A percentile compares a stretch with the other conserved stretches of the same genome.
These are phyloP conservation scores for Dissostichus mawsoni DNA, from an alignment of 2,113 vertebrate genomes.

Conservation along the genomic window DNA sequence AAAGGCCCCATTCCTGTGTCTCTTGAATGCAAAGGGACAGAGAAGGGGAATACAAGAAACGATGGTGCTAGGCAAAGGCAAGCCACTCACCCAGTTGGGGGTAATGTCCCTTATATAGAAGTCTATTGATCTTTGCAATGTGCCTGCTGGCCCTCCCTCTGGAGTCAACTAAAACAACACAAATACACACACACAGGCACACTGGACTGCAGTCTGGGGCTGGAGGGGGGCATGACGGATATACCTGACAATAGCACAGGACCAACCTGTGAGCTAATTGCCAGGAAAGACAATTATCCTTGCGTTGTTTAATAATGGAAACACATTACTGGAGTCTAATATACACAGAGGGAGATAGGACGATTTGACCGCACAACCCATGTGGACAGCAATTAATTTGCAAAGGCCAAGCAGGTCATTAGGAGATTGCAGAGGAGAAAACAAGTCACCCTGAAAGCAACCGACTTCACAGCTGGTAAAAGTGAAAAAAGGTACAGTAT, in stretches of 20 bases:
- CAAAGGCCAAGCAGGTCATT: conserved; percentile 89
- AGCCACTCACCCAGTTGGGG: conserved; percentile 91
- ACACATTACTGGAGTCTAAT: conserved; percentile 96
- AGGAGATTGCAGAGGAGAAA: conserved; percentile 81
- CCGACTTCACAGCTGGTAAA: conserved; percentile 16
- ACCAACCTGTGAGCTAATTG: conserved; percentile 99
- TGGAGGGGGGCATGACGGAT: conserved; percentile 91
- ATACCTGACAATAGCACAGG: conserved; percentile 94
- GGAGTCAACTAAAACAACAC: conserved; percentile 76
- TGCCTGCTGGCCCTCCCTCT: conserved; percentile 73
- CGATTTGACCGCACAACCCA: conserved; percentile 89
- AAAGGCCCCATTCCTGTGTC: conserved; percentile 83
- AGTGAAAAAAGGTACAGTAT: background rate
- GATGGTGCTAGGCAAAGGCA: conserved; percentile 86
- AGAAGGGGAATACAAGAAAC: conserved; percentile 89
- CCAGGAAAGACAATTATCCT: conserved; percentile 98
- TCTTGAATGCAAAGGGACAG: conserved; percentile 90
- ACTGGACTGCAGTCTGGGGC: conserved; percentile 86
- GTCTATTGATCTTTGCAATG: conserved; percentile 94
- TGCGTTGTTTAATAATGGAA: conserved; percentile 97
- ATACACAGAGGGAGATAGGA: conserved; percentile 96
- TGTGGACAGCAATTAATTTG: conserved; percentile 92
- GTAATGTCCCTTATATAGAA: conserved; percentile 96
- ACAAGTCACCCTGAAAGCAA: conserved; percentile 81
- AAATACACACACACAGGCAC: conserved; percentile 51